These are phyloP conservation scores for Echiichthys vipera DNA, from an alignment of 2,797 vertebrate species.

Conservation along the genomic window DNA sequence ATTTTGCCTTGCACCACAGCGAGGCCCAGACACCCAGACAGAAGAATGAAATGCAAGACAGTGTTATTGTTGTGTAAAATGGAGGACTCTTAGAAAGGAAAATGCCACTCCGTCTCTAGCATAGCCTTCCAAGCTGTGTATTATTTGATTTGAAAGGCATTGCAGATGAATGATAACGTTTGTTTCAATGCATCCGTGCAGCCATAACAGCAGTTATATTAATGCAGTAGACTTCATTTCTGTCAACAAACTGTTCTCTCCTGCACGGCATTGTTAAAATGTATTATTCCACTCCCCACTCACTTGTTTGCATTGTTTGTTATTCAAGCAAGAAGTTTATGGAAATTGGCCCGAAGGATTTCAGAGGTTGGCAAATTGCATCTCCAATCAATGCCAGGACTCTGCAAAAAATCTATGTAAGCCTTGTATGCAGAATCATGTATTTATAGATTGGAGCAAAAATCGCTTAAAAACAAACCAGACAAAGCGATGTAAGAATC, in stretches of 20 bases:
- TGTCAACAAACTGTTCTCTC: constrained; percentile 17
- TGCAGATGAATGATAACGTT: constrained; percentile 15
- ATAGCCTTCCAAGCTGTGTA: background rate
- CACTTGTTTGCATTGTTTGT: constrained; percentile 58
- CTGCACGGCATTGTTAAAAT: constrained; percentile 47
- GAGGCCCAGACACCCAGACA: constrained; percentile 32
- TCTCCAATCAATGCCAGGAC: constrained; percentile 76
- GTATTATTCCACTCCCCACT: constrained; percentile 48
- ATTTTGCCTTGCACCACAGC: constrained; percentile 18
- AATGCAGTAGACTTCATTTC: constrained; percentile 39
- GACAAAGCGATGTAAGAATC: constrained; percentile 54
- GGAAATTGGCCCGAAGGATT: constrained; percentile 74
- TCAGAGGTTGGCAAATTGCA: constrained; percentile 72
- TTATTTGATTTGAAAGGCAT: constrained; percentile 27
- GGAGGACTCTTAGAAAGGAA: constrained; percentile 35
- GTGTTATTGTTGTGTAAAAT: constrained; percentile 45
- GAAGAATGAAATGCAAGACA: constrained; percentile 28
- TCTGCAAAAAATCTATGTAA: constrained; percentile 73
- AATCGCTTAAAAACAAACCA: constrained; percentile 58
- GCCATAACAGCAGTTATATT: constrained; percentile 14
- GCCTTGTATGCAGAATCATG: constrained; percentile 72
- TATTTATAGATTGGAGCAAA: constrained; percentile 77
- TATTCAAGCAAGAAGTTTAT: constrained; percentile 49
- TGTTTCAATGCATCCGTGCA: constrained; percentile 10
- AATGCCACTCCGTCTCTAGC: constrained; percentile 34